Base-by-base conservation (phyloP, 2,797 vertebrate genomes). In the Oreochromis mossambicus region DNA sequence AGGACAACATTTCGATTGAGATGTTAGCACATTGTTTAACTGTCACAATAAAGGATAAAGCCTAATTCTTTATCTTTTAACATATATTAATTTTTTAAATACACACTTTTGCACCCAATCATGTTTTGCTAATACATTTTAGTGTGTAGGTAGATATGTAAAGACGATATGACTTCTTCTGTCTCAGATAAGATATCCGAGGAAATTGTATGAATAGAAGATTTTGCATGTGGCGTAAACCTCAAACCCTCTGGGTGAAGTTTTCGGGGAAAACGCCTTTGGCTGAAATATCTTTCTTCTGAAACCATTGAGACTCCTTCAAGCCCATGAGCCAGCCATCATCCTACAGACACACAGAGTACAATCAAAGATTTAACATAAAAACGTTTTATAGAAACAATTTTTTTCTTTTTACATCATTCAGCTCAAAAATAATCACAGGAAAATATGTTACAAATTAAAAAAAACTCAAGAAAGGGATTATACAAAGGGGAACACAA, bases 181-280 rank as follows among this genome's bases (percentile, higher is more conserved):
- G 5, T 68, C 6, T 29, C 70, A 48, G 70, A 55, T 75, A 50
- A 17, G 19, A n/a, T 66, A 50, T 61, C 4, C 9, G 21, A 76
- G 7, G 75, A 50, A 52, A 63, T 41, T 6, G 29, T 32, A 50
- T 50, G 48, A 77, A 66, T 66, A 66, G 36, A 7, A 8, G 51
- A 78, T 70, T 17, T 15, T 78, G 43, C 8, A 14, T 5, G 73
- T 3, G 41, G 24, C 15, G 2, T 29, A 58, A 84, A 94, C 93
- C 96, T 97, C 96, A 98, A 92, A 98, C 94, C 15, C 96, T 97
- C 91, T 98, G 97, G 0, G 98, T 99, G 89, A 99, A 99, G 96
- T 99, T 99, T 93, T 99, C 98, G 0, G 98, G 98, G 95, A 99
- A 99, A 93, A 99, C 98, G 0, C 98, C 98, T 94, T 97, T 97